Base-by-base conservation (phyloP, 2,888 invertebrate genomes). In the Bhutanitis thaidina region DNA sequence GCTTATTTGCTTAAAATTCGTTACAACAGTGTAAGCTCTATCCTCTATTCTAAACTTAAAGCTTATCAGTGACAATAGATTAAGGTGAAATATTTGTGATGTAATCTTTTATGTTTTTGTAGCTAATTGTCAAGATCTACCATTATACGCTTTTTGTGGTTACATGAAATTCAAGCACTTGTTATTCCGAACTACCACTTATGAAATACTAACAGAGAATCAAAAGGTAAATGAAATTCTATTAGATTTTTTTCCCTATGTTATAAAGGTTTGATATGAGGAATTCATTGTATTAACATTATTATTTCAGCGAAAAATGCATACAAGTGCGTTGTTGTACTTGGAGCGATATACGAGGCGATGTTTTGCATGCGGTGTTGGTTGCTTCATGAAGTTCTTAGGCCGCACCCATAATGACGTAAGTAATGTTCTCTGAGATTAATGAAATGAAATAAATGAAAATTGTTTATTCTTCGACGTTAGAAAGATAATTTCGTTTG, bases 91-190 rank as follows among this genome's bases (percentile, higher is more conserved):
- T 37, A 15, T 37, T 37, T 15, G 14, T 16, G 8, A 15, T 37
- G 7, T 16, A 15, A 15, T 9, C 5, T 15, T 14, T 15, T 16
- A 16, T 27, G 36, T 27, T 14, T 20, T 8, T 29, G 1, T 58
- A 92, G 92, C 83, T 0, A 67, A 71, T 43, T 86, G 91, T 53
- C 57, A 65, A 30, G 90, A 92, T 63, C 69, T 93, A 9, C 93
- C 93, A 0, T 77, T 77, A 58, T 93, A 93, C 56, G 93, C 93
- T 0, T 91, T 90, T 25, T 93, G 93, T 58, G 91, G 92, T 2
- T 90, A 91, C 60, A 87, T 93, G 76, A 87, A 91, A 45, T 93
- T 93, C 61, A 84, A 89, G 38, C 86, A 91, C 54, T 69, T 89
- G 0, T 67, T 90, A 49, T 93, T 93, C 64, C 82, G 91, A 16